Evolutionary conservation across 1,140 invertebrate species (phyloP), one percentile per base, ranked within the genome.

Genomic region (Armadillidium nasatum): DNA sequence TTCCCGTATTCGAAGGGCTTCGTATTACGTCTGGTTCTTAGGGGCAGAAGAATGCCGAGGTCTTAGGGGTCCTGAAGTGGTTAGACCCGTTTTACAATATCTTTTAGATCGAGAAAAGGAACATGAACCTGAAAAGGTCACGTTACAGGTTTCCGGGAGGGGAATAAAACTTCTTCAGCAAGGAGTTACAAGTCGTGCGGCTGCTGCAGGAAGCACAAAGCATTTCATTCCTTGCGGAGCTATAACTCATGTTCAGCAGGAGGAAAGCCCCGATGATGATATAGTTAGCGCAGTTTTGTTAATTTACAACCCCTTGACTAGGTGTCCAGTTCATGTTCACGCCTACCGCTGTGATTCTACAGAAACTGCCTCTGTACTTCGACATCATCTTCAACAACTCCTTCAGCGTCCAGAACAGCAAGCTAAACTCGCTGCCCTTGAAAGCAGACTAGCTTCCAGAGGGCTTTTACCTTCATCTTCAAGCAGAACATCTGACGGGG

Each of bases 21-120:
- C 46, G 9, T 98, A 97, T 86, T 99, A 99, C 86, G 95, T 98
- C 69, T 96, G 95, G 93, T 98, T 98, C 87, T 88, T 99, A 80
- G 96, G 96, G 22, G 95, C 96, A 81, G 93, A 96, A 86, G 95
- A 98, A 86, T 92, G 93, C 44, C 91, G 93, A 81, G 95, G 94
- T 15, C 88, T 97, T 77, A 87, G 94, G 13, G 94, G 95, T 70
- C 86, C 89, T 11, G 89, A 92, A 80, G 93, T 90, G 82, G 91
- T 94, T 0, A 84, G 92, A 43, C 92, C 94, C 0, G 94, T 94
- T 54, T 90, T 98, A 80, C 87, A 90, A 75, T 90, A 94, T 82
- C 87, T 98, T 76, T 88, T 96, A 77, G 90, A 93, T 83, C 89
- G 92, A 79, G 93, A 95, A 82, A 88, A 90, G 79, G 89, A 93